Conservation (phyloP, 2,113 vertebrate genomes). For the Tragelaphus strepsiceros region DNA sequence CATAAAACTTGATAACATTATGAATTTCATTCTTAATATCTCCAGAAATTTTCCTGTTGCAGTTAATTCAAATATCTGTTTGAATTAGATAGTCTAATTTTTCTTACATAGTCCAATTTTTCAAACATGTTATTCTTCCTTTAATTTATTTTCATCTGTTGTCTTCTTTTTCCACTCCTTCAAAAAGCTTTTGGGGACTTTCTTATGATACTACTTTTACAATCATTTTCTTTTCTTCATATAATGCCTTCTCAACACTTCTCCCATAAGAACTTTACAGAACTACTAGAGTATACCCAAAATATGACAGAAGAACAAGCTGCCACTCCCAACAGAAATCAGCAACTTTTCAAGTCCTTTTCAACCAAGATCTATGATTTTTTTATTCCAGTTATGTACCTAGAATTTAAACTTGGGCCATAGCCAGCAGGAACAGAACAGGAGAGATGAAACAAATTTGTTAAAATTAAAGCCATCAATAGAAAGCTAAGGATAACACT, state of each 20-base stretch:
- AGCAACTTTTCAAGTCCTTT: neutral
- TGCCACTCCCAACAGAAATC: neutral
- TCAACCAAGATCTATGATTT: neutral
- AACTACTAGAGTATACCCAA: neutral
- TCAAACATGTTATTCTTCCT: neutral
- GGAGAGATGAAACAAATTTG: neutral
- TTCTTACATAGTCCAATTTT: neutral
- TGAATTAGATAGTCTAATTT: neutral
- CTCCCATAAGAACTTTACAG: neutral
- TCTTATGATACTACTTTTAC: neutral
- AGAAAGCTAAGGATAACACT: neutral
- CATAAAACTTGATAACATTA: neutral
- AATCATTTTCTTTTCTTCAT: neutral
- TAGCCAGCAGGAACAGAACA: neutral
- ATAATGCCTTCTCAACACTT: neutral
- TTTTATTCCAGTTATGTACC: neutral
- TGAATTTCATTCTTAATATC: neutral
- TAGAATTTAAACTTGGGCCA: neutral
- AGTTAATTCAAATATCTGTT: neutral
- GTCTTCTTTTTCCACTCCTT: neutral
- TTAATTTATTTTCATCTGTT: neutral
- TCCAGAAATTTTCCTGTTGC: neutral
- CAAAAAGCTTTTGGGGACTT: neutral
- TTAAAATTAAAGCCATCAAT: slow-evolving; percentile 22
- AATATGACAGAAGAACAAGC: neutral